These are phyloP conservation scores for Odontophorus gujanensis DNA, from an alignment of 2,113 vertebrate genomes.

Conservation along the genomic window DNA sequence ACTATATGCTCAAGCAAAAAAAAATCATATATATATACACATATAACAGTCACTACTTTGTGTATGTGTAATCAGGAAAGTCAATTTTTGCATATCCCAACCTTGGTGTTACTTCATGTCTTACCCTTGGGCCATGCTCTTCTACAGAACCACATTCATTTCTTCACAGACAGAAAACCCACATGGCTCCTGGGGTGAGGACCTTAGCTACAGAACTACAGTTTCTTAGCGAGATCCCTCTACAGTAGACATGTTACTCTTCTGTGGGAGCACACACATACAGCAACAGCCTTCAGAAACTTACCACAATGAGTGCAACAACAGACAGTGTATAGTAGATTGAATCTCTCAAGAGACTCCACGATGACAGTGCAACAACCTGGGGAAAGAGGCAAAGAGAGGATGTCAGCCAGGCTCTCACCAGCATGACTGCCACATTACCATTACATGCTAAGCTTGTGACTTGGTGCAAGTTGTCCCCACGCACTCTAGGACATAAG, in stretches of 20 bases:
- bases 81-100: not conserved
- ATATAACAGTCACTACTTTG: not conserved
- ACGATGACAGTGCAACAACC: conserved; percentile 89
- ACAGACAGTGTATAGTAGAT: conserved; percentile 93
- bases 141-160: not conserved
- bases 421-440: fast-evolving
- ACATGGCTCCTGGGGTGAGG: fast-evolving
- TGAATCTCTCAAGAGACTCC: conserved; percentile 94
- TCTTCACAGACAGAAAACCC: not conserved
- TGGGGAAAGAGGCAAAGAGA: conserved; percentile 57
- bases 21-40: no score
- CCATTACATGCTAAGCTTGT: fast-evolving
- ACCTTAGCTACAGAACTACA: not conserved
- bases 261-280: not conserved
- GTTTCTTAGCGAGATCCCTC: not conserved
- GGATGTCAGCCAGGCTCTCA: not conserved
- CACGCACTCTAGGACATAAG: fast-evolving
- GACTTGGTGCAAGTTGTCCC: not conserved
- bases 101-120: not conserved
- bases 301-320: conserved; percentile 93
- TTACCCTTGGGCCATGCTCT: not conserved
- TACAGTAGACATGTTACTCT: not conserved
- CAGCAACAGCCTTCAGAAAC: conserved; percentile 30
- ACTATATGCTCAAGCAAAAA: not conserved
- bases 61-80: not conserved